Conservation (phyloP, 2,888 invertebrate genomes). For the Apodemia hepburni region DNA sequence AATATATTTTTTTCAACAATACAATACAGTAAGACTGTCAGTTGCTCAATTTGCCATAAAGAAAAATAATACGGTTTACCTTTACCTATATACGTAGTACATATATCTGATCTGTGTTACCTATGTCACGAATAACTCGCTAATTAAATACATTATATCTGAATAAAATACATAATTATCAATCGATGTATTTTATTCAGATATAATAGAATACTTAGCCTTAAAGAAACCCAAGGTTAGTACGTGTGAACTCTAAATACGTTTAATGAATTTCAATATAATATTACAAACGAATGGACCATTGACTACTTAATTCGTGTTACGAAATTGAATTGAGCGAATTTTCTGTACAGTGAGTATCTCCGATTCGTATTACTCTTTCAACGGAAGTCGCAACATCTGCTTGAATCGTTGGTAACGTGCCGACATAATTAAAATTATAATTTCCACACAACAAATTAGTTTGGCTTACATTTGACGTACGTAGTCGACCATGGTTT, state of each 20-base stretch:
- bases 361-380: slow-evolving; percentile 9
- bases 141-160: too few relatives aligned
- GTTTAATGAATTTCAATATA: slow-evolving; percentile 6
- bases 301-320: slow-evolving; percentile 12
- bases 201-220: slow-evolving; percentile 12
- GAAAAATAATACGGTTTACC: too few relatives aligned
- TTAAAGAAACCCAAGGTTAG: slow-evolving; percentile 15
- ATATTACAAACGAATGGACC: neutral
- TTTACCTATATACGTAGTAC: too few relatives aligned
- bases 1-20: too few relatives aligned
- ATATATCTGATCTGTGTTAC: too few relatives aligned
- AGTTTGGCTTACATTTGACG: neutral
- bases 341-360: neutral
- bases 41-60: too few relatives aligned
- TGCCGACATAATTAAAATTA: slow-evolving; percentile 10
- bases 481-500: neutral
- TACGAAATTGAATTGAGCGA: slow-evolving; percentile 14
- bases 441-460: slow-evolving; percentile 6
- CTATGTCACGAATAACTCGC: too few relatives aligned
- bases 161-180: too few relatives aligned
- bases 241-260: slow-evolving; percentile 5
- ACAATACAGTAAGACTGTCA: too few relatives aligned
- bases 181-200: neutral
- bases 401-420: slow-evolving; percentile 8
- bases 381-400: slow-evolving; percentile 13